Evolutionary conservation across 2,888 invertebrate genomes (phyloP), one percentile per base, ranked within the genome.

Genomic region (Dryobota labecula): DNA sequence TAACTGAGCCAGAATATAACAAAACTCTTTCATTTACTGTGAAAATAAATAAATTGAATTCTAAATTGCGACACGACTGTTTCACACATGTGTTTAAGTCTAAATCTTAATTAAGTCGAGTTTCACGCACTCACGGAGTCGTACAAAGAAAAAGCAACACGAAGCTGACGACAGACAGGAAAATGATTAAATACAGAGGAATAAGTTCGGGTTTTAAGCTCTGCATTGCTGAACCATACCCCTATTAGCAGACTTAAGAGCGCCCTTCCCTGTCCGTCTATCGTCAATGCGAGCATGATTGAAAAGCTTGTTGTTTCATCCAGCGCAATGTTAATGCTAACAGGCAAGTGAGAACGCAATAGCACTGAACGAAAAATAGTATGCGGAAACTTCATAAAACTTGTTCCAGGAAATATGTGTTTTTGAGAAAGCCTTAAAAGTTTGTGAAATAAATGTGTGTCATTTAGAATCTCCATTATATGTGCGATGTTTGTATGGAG

Each of bases 51-150:
- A 69, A 62, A 76, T 61, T 78, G 0, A 33, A 76, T 65, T 51
- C n/a, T 20, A 56, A 70, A 78, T 78, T 71, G 30, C 53, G 49
- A 56, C 38, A 15, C 60, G 58, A 54, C 38, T 27, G 20, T 72
- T 30, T 41, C 60, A 49, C 80, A 65, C 53, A 36, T 51, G 47
- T 63, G 63, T 65, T 49, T 33, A 45, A 79, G 33, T 58, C 62
- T 65, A 49, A 73, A 73, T 76, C 73, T 79, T 73, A 76, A 76
- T 76, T 65, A 79, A 61, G 56, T 45, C 60, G 45, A 56, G 43
- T 73, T 79, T 64, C n/a, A 76, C 80, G 76, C 80, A 41, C 45
- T 11, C 45, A 1, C 20, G 49, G 64, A 73, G 33, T 13, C n/a
- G 43, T 51, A 56, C 49, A 56, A 51, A 61, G 56, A 73, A 61